Conservation (phyloP, 2,113 vertebrate species). For the Stictonetta naevosa region DNA sequence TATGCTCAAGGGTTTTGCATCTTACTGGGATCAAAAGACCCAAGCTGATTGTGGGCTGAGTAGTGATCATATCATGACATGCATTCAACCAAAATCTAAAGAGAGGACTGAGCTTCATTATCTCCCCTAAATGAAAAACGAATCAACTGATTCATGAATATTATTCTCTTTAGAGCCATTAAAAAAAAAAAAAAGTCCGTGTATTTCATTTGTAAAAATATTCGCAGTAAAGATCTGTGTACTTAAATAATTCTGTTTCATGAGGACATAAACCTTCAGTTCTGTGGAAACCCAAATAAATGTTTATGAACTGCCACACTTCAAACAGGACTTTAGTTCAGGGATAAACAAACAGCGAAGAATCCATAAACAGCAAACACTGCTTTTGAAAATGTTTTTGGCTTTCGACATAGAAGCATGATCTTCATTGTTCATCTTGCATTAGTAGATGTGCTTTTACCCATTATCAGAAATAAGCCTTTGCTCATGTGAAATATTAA, state of each 20-base stretch:
- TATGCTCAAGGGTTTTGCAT: too few species aligned
- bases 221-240: background rate
- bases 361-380: background rate
- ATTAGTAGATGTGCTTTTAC: background rate
- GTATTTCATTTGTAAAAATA: background rate
- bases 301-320: background rate
- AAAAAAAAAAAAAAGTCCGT: background rate
- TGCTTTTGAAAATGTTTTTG: background rate
- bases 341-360: background rate
- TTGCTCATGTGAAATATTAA: background rate
- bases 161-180: background rate
- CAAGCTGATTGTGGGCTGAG: too few species aligned
- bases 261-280: background rate
- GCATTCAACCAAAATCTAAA: too few species aligned
- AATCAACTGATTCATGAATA: background rate
- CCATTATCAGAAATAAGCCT: background rate
- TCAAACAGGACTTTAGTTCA: background rate
- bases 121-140: too few species aligned
- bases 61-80: too few species aligned
- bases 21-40: too few species aligned
- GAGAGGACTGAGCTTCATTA: too few species aligned
- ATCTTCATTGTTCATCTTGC: background rate
- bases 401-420: background rate
- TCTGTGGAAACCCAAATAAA: background rate
- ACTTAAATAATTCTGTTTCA: background rate